Evolutionary conservation across 2,888 invertebrate genomes (phyloP), one percentile per base, ranked within the genome.

Genomic region (Chaitophorus viminalis): DNA sequence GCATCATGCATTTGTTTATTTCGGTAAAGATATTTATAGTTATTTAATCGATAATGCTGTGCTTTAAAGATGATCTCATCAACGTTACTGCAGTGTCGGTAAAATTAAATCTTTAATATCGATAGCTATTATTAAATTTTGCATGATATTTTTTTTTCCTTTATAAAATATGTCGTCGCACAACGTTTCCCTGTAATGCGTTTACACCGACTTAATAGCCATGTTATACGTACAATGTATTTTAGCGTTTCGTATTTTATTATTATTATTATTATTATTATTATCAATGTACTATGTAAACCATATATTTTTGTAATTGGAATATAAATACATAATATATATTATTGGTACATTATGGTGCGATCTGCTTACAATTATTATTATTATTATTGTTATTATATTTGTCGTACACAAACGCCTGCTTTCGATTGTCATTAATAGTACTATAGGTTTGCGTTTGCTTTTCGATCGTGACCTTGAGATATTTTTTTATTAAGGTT

Each of bases 11-110:
- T n/a, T 29, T 68, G 68, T 70, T 21, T 75, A 39, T 39, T 39
- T n/a, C 39, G 33, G 72, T 72, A 8, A 33, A 72, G 33, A 18
- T 31, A 31, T 72, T 39, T 70, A n/a, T 17, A 78, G 36, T 0
- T n/a, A n/a, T 81, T 39, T 46, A 68, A 29, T 82, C 31, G 81
- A 25, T n/a, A 36, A 29, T 33, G 29, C 21, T 82, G 6, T 72
- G 82, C 82, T 82, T 82, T 70, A 68, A 82, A 46, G 82, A 70
- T 72, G 82, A 82, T 72, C 70, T 82, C 82, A 52, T 70, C 70
- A 25, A 46, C 39, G 29, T 65, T 36, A 60, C n/a, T 79, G 6
- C 46, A 46, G 46, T 6, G 36, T 65, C 65, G 17, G 79, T 18
- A 79, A n/a, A 65, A 39, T n/a, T 0, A 18, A 65, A 79, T 65